Conservation (phyloP, 2,888 invertebrate genomes). For the Xestoiulus laeticollis region DNA sequence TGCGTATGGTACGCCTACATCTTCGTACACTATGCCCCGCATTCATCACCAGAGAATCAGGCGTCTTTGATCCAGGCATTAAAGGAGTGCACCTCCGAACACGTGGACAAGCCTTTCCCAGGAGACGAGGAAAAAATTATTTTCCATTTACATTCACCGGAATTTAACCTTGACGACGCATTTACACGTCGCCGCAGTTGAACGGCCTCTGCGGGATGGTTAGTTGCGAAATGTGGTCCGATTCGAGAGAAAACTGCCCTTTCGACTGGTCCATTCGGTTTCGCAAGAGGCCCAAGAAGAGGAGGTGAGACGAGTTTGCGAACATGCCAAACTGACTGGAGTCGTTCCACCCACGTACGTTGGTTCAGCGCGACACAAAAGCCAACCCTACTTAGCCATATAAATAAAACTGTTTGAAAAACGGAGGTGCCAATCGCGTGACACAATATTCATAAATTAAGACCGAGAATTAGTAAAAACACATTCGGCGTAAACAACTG, state of each 20-base stretch:
- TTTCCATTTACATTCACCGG: neutral
- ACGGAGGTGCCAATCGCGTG: neutral
- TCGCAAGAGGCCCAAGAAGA: neutral
- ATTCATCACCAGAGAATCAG: no score
- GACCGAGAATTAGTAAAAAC: neutral
- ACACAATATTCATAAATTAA: neutral
- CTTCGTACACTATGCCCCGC: no score
- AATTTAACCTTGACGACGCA: neutral
- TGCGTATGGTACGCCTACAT: no score
- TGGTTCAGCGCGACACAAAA: neutral
- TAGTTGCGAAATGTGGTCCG: neutral
- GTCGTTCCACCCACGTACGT: neutral
- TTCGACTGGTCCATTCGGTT: neutral
- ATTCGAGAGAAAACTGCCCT: neutral
- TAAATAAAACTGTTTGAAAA: no score
- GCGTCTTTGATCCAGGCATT: no score
- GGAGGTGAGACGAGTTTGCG: neutral
- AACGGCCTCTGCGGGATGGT: neutral
- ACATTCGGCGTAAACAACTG: neutral
- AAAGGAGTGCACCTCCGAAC: neutral
- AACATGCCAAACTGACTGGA: neutral
- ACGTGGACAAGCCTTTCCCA: neutral
- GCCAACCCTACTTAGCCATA: neutral
- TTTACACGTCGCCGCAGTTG: neutral
- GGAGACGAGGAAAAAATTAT: neutral